Evolutionary conservation across 1,140 invertebrate species (phyloP), one percentile per base, ranked within the genome.

Genomic region (Dendrolimus kikuchii): DNA sequence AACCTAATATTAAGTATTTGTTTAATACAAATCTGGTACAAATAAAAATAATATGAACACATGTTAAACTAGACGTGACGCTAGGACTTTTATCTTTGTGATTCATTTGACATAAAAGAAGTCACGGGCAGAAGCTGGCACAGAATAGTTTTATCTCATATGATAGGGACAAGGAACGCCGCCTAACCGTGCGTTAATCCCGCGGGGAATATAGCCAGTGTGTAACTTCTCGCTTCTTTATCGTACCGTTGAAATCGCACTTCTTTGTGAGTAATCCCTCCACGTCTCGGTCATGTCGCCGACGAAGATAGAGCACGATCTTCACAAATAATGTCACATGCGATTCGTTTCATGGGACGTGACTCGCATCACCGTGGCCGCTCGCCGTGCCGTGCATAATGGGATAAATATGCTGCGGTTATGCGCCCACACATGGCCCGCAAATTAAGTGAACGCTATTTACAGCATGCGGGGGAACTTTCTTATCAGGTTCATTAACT

Each of bases 261-360:
- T 86, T 84, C 82, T 84, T 82, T 82, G 81, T 77, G 81, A 81
- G 82, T 82, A 84, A 86, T 86, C 80, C 80, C 77, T 82, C 79
- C 82, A 83, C 82, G 82, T 84, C 72, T 72, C 73, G 62, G 65
- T 66, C 62, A 78, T 76, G 82, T 81, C 79, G 77, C 78, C 77
- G 82, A 86, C 82, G 82, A 86, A 86, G 82, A 86, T 84, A 86
- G 82, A 86, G 82, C 82, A 86, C 82, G 82, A 86, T 86, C 82
- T 84, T 86, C 80, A 84, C 80, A 86, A 86, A 86, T 86, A 86
- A 86, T 86, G 82, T 86, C 82, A 86, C 82, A 86, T 84, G 82
- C 82, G 82, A 86, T 86, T 86, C 82, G 82, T 86, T 86, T 86
- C 80, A 71, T 65, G 64, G 68, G 69, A 86, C 82, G 82, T 86